These are phyloP conservation scores for Polia nebulosa DNA, from an alignment of 2,888 invertebrate genomes.

Conservation along the genomic window DNA sequence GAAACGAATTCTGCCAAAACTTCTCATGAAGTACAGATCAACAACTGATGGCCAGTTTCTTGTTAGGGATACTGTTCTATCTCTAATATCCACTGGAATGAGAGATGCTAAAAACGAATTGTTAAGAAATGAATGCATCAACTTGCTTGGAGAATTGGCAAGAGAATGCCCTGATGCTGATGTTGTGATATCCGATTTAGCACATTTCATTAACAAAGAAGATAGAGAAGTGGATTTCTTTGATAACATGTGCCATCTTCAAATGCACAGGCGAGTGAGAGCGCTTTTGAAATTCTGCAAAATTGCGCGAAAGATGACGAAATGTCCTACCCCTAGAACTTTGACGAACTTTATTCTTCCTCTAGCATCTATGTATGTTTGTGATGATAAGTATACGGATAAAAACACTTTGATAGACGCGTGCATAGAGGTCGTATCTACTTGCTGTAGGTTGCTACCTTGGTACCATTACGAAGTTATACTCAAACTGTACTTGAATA, in stretches of 20 bases:
- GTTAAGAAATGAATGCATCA: slow-evolving; percentile 95
- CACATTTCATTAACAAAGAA: slow-evolving; percentile 92
- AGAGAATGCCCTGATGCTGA: slow-evolving; percentile 94
- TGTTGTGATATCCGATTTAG: slow-evolving; percentile 93
- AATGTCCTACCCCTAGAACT: slow-evolving; percentile 92
- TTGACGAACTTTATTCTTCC: slow-evolving; percentile 97
- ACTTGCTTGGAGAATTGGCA: slow-evolving; percentile 94
- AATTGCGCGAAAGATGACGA: slow-evolving; percentile 91
- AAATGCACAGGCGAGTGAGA: slow-evolving; percentile 96
- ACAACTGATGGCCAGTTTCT: slow-evolving; percentile 92
- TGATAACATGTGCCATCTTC: slow-evolving; percentile 97
- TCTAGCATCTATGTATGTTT: slow-evolving; percentile 94
- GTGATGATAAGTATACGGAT: slow-evolving; percentile 94
- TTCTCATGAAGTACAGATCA: slow-evolving; percentile 91
- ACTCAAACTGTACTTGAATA: slow-evolving; percentile 95
- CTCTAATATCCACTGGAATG: slow-evolving; percentile 94
- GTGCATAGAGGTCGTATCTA: slow-evolving; percentile 95
- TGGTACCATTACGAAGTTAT: slow-evolving; percentile 97
- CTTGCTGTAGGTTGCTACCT: slow-evolving; percentile 94
- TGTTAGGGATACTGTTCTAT: slow-evolving; percentile 94
- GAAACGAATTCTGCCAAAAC: slow-evolving; percentile 92
- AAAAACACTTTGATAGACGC: slow-evolving; percentile 96
- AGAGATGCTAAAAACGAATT: slow-evolving; percentile 93
- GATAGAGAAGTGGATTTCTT: slow-evolving; percentile 98
- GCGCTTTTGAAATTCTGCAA: slow-evolving; percentile 95